Conservation (phyloP, 2,888 invertebrate species). For the Minunthozetes semirufus region DNA sequence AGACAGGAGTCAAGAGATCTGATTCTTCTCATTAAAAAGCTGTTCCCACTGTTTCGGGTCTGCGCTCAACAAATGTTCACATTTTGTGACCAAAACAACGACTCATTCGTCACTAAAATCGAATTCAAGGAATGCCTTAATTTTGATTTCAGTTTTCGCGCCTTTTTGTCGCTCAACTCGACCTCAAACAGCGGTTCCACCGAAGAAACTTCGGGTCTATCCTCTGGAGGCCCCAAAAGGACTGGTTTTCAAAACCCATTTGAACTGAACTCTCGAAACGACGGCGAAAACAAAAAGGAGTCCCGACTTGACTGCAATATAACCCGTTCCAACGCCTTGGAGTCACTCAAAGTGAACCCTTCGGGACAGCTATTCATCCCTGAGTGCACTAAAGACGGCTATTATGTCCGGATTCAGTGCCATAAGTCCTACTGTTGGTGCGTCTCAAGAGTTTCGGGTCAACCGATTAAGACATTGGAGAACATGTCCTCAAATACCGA, state of each 20-base stretch:
- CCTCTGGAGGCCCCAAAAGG: background rate
- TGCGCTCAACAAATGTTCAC: constrained; percentile 30
- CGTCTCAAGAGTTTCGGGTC: constrained; percentile 29
- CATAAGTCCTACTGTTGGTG: constrained; percentile 33
- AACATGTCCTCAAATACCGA: background rate
- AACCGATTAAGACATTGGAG: constrained; percentile 28
- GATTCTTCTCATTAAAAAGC: background rate
- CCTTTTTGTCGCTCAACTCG: background rate
- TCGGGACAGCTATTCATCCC: constrained; percentile 26
- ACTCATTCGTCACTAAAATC: background rate
- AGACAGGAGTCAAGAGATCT: constrained; percentile 10
- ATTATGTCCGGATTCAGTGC: constrained; percentile 34
- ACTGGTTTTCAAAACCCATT: background rate
- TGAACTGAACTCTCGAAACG: background rate
- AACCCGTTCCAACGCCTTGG: constrained; percentile 22
- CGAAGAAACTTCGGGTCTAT: background rate
- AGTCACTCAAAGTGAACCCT: constrained; percentile 22
- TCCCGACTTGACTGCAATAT: constrained; percentile 28
- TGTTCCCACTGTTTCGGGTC: background rate
- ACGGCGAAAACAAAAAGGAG: background rate
- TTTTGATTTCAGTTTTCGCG: background rate
- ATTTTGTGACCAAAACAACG: constrained; percentile 34
- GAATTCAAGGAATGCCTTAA: constrained; percentile 32
- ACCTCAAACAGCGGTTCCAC: background rate
- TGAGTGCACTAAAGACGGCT: constrained; percentile 32